Base-by-base conservation (phyloP, 2,113 vertebrate genomes). In the Malurus melanocephalus region DNA sequence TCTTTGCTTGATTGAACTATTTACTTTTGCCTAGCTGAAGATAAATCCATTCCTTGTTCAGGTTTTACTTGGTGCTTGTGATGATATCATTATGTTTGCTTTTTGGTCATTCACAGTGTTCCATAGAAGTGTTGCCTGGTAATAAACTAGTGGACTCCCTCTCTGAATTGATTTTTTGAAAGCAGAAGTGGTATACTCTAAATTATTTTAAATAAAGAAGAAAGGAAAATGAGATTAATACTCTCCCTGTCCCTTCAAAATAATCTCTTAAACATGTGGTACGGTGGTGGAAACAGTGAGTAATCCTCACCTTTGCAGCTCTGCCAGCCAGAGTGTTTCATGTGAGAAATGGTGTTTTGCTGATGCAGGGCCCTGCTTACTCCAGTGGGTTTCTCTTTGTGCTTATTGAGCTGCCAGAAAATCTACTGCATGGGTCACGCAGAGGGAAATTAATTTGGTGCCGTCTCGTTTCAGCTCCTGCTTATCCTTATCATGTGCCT, bases 401-500 rank as follows among this genome's bases (percentile, higher is more conserved):
- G 30, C 72, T 38, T 92, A 64, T 52, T 30, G 38, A 88, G 69
- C 53, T 68, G 74, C 87, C 87, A 92, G 81, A 64, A 92, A 79
- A 93, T 93, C 51, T 79, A 49, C 84, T 57, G 55, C 87, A 80
- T 43, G 82, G 89, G 78, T 95, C 89, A 73, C 2, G 5, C 62
- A 72, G 75, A 79, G 89, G 78, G 87, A 94, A 92, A 90, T 69
- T 60, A 45, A 76, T 62, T 82, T 7, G 16, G 75, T 93, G 84
- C 78, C 84, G 80, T 92, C 74, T 88, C 26, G 0, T 95, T 94
- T 92, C 52, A 38, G 40, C 82, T 81, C 78, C 45, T 16, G 15
- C 84, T 94, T 87, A 93, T 79, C 88, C 86, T 94, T 95, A 87
- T 96, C 94, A 30, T 35, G 75, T 83, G 83, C 80, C 66, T 49